A percentile compares a stretch with the other conserved stretches of the same genome.
phyloP scores from a whole-genome alignment of 2,113 vertebrate species.

The Rissa tridactyla region DNA sequence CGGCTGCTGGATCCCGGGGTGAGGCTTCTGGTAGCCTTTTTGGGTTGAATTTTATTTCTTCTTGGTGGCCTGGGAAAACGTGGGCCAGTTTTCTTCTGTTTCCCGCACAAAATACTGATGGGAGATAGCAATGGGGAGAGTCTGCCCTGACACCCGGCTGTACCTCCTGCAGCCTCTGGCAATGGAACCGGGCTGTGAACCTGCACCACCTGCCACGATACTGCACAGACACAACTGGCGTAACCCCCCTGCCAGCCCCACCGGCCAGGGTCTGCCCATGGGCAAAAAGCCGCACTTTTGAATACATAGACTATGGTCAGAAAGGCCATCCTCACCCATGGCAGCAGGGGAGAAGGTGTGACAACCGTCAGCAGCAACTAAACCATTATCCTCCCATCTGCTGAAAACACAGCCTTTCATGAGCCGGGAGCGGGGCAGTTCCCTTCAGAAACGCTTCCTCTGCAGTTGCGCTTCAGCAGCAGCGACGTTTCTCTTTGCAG shows the following conservation, averaged over 20 bases:
- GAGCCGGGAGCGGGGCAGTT: rapidly evolving
- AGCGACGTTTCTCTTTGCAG: not conserved
- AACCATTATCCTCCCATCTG: not conserved
- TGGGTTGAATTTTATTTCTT: not conserved
- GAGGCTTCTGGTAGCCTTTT: not conserved
- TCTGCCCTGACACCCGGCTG: not conserved
- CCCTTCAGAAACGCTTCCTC: not conserved
- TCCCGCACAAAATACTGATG: not conserved
- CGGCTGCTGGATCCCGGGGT: not conserved
- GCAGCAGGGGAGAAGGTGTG: not conserved
- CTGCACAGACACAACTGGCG: rapidly evolving
- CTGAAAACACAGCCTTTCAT: not conserved
- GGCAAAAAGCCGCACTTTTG: not conserved
- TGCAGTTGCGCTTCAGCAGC: not conserved
- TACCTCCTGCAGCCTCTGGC: not conserved
- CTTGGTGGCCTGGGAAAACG: not conserved
- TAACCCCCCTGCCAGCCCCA: not conserved
- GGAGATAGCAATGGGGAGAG: not conserved
- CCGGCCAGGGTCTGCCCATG: not conserved
- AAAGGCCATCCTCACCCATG: not conserved
- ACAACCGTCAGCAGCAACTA: not conserved
- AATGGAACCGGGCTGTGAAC: too few species aligned
- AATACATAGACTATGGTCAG: rapidly evolving
- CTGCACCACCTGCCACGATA: rapidly evolving
- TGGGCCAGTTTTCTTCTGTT: not conserved